A percentile compares a stretch with the other conserved stretches of the same genome.
Conservation (phyloP, 2,113 vertebrate species). For the Zapornia atra region DNA sequence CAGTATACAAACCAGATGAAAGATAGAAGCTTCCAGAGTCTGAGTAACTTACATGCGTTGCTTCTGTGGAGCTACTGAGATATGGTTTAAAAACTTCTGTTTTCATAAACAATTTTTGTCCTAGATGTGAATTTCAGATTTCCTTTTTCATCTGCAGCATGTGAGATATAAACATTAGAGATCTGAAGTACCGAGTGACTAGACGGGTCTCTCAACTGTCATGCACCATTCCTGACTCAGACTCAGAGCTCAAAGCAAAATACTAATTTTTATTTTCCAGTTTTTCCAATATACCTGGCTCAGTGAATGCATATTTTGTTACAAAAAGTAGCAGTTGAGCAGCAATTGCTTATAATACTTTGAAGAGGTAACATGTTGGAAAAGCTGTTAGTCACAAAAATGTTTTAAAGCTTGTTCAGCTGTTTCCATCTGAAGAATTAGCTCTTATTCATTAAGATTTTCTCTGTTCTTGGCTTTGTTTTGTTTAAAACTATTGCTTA, state of each 20-base stretch:
- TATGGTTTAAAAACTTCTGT: not conserved
- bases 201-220: not conserved
- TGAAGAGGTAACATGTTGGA: not conserved
- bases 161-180: not conserved
- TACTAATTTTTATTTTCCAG: not conserved
- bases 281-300: not conserved
- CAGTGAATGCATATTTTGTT: not conserved
- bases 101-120: constrained; percentile 33
- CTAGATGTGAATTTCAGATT: constrained; percentile 18
- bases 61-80: not conserved
- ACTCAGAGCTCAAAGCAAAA: not conserved
- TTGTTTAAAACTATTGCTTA: not conserved
- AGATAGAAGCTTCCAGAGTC: constrained; percentile 5
- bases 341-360: not conserved
- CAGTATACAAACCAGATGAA: not conserved
- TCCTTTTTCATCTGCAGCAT: not conserved
- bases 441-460: not conserved
- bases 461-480: not conserved
- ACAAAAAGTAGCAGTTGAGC: not conserved
- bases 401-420: not conserved
- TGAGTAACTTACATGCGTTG: not conserved
- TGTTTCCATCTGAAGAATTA: not conserved
- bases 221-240: fast-evolving
- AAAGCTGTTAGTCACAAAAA: not conserved
- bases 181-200: not conserved